These are phyloP conservation scores for Chlamydotis undulata DNA, from an alignment of 2,113 vertebrate genomes.

Conservation along the genomic window DNA sequence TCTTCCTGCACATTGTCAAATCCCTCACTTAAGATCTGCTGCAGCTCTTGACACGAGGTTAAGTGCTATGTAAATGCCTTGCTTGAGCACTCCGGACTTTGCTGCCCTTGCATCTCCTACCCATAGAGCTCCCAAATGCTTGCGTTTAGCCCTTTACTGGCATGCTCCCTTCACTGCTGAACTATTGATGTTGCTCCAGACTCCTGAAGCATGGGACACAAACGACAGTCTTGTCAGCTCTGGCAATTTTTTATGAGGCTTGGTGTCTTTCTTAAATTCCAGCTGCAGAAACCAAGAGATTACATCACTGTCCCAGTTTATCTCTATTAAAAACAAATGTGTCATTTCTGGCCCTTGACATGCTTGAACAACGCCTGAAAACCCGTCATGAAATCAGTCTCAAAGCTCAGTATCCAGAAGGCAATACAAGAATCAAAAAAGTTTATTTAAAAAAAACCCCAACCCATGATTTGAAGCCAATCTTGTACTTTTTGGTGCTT, in stretches of 20 bases:
- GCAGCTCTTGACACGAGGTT: constrained; percentile 3
- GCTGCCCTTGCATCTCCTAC: background rate
- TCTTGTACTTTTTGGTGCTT: background rate
- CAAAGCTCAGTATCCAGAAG: background rate
- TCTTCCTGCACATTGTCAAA: background rate
- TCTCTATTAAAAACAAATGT: constrained; percentile 18
- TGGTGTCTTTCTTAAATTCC: constrained; percentile 7
- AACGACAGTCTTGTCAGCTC: background rate
- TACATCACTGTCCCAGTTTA: constrained; percentile 8
- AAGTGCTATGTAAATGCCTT: constrained; percentile 26
- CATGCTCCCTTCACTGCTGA: background rate
- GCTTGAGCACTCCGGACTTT: background rate
- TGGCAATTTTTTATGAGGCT: background rate
- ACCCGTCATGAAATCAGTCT: background rate
- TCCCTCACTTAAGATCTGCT: background rate
- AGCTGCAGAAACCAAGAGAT: constrained; percentile 7
- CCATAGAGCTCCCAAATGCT: background rate
- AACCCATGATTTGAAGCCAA: background rate
- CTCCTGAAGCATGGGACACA: background rate
- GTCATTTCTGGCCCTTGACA: background rate
- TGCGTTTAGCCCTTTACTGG: background rate
- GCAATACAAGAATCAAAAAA: constrained; percentile 10
- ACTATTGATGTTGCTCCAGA: background rate
- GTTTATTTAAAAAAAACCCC: background rate
- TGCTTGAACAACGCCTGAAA: constrained; percentile 8